phyloP scores from a whole-genome alignment of 2,888 invertebrate species.

The Caenorhabditis sp. region DNA sequence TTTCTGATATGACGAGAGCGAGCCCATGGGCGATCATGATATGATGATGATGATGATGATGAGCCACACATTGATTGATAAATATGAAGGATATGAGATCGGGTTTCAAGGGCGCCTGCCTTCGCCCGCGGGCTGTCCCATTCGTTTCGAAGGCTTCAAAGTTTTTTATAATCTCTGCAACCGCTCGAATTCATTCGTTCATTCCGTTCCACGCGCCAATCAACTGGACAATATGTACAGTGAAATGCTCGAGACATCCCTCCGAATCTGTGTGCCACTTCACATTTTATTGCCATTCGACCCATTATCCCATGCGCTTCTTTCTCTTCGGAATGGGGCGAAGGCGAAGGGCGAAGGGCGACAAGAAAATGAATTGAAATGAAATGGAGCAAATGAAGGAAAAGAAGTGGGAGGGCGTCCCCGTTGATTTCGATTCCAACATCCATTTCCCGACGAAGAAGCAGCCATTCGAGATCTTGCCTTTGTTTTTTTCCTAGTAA shows the following conservation, averaged over 20 bases:
- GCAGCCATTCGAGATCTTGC: no score
- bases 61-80: slow-evolving; percentile 60
- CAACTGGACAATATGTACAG: no score
- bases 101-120: slow-evolving; percentile 24
- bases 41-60: slow-evolving; percentile 45
- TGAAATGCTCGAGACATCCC: no score
- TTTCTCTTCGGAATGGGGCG: neutral
- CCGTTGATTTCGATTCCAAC: slow-evolving; percentile 16
- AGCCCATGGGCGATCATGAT: slow-evolving; percentile 1
- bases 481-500: no score
- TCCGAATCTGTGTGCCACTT: neutral
- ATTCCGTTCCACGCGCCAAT: no score
- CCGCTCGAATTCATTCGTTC: no score
- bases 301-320: slow-evolving; percentile 12
- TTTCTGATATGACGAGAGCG: slow-evolving; percentile 45
- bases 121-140: no score
- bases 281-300: slow-evolving; percentile 18
- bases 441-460: no score
- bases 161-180: slow-evolving; percentile 40
- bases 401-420: slow-evolving; percentile 10
- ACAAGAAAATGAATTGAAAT: slow-evolving; percentile 36
- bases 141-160: no score
- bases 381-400: slow-evolving; percentile 46
- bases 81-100: slow-evolving; percentile 60
- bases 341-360: neutral